Evolutionary conservation across 2,113 vertebrate species (phyloP), one percentile per base, ranked within the genome.

Genomic region (Plotosus lineatus): DNA sequence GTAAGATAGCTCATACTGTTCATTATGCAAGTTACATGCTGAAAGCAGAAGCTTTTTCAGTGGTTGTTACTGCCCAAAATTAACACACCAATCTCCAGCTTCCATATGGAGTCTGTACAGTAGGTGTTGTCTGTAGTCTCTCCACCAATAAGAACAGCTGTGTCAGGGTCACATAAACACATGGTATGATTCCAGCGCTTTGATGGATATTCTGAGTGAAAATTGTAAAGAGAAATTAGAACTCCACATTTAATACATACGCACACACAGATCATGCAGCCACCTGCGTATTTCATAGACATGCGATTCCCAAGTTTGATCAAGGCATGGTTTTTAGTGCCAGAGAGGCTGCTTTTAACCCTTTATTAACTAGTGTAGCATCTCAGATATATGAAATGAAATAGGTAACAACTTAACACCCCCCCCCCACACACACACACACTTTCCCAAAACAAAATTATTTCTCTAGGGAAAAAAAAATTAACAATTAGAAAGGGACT

Each of bases 91-190:
- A 94, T 91, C 88, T 97, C 95, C 19, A 96, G 89, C 83, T 96
- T 97, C 96, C 96, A 97, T 48, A 96, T 63, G 0, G 89, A 88
- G 88, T 97, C 95, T 53, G 88, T 85, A 89, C 94, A 95, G 77
- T 83, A 78, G 78, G 87, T 89, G 23, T 94, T 91, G 69, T 92
- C 71, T 0, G 81, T 68, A 1, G 91, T 90, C 88, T 95, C 94
- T 40, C 96, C 96, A 51, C 96, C 95, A 1, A 97, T 91, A 71
- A 97, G 87, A 87, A 97, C 73, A 85, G 93, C 95, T 0, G 94
- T 96, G 36, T 93, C 85, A 9, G 78, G 87, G 83, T 97, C 96
- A 85, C 89, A 94, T 86, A 96, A 90, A 89, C 96, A 97, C 94
- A 96, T 92, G 0, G 92, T 85, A 28, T 97, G 96, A 78, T 92